Percentiles rank a stretch among this genome's conserved stretches.
Conservation (phyloP, 2,888 invertebrate species). For the Metalampra italica region DNA sequence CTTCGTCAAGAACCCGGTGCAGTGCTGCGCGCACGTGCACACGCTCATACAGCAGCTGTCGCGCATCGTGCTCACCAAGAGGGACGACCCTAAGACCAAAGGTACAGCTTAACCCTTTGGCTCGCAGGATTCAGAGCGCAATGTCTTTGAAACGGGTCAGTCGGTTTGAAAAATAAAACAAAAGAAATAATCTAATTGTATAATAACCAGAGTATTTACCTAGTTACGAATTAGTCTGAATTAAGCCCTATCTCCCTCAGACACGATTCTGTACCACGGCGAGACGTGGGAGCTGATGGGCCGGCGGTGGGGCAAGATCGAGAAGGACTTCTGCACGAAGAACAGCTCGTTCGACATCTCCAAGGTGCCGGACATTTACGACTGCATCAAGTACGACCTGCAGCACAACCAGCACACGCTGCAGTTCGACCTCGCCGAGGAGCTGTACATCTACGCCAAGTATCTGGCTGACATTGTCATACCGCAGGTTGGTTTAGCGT, state of each 20-base stretch:
- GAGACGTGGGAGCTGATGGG: conserved; percentile 99
- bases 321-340: conserved; percentile 98
- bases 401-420: conserved; percentile 98
- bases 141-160: too few relatives aligned
- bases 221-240: too few relatives aligned
- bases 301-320: conserved; percentile 97
- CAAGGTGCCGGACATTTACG: conserved; percentile 99
- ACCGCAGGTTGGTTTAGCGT: conserved; percentile 85
- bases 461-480: conserved; percentile 99
- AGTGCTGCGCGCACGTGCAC: conserved; percentile 95
- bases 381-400: conserved; percentile 99
- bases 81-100: conserved; percentile 93
- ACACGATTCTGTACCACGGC: conserved; percentile 96
- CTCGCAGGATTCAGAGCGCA: too few relatives aligned
- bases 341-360: conserved; percentile 97
- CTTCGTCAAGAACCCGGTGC: conserved; percentile 96
- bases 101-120: conserved; percentile 52
- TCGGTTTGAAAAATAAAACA: too few relatives aligned
- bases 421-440: conserved; percentile 94
- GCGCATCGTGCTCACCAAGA: conserved; percentile 89
- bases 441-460: conserved; percentile 96
- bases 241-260: conserved; percentile 60
- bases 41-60: conserved; percentile 91
- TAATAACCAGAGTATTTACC: too few relatives aligned
- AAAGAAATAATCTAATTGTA: too few relatives aligned